These are phyloP conservation scores for Camponotus floridanus DNA, from an alignment of 1,140 invertebrate species.

Conservation along the genomic window DNA sequence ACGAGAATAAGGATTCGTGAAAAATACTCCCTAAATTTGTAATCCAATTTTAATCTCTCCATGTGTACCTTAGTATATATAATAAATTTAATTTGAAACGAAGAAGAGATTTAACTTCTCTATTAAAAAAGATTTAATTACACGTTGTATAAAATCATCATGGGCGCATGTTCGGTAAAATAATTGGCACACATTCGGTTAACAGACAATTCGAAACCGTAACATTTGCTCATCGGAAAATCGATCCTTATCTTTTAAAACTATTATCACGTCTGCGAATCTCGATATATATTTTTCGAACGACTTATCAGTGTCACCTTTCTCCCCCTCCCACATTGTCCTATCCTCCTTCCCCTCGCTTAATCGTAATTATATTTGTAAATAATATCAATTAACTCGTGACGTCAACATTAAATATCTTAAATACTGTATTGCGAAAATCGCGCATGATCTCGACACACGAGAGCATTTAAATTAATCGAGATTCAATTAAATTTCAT, in stretches of 20 bases:
- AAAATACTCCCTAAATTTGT: conserved; percentile 8
- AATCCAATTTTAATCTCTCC: neutral
- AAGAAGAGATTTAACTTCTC: neutral
- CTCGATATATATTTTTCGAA: conserved; percentile 20
- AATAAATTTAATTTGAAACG: conserved; percentile 14
- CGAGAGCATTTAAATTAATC: conserved; percentile 48
- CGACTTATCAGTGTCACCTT: conserved; percentile 10
- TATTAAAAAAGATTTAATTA: neutral
- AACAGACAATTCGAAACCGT: neutral
- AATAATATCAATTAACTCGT: conserved; percentile 46
- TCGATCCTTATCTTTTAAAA: conserved; percentile 8
- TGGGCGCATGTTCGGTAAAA: conserved; percentile 3
- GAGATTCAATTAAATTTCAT: conserved; percentile 56
- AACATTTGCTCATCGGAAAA: conserved; percentile 8
- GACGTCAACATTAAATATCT: conserved; percentile 47
- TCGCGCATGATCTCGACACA: neutral
- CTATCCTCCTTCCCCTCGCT: too few species aligned
- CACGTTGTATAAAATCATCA: neutral
- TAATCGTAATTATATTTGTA: conserved; percentile 34
- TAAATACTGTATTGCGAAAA: conserved; percentile 14
- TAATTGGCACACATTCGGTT: neutral
- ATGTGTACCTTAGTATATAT: too few species aligned
- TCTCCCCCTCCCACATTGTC: too few species aligned
- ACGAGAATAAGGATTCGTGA: neutral
- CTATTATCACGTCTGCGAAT: neutral